Conservation (phyloP, 1,140 invertebrate genomes). For the Drosophila lacteicornis region DNA sequence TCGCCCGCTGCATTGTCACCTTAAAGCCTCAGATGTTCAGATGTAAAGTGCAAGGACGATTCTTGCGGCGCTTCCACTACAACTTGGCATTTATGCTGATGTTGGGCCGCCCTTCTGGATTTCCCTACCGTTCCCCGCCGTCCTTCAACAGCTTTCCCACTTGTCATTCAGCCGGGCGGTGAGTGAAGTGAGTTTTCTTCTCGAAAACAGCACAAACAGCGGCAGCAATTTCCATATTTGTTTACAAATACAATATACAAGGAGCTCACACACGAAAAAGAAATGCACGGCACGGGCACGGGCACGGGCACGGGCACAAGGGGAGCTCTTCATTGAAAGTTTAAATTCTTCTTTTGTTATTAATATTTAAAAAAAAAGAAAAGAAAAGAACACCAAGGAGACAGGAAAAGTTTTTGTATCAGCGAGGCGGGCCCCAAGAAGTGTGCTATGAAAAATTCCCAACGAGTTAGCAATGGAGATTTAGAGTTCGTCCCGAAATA, state of each 20-base stretch:
- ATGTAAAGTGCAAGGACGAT: conserved; percentile 43
- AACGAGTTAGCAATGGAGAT: conserved; percentile 17
- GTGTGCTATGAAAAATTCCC: conserved; percentile 22
- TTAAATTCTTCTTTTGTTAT: conserved; percentile 80
- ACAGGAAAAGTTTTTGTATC: conserved; percentile 17
- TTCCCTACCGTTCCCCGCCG: neutral
- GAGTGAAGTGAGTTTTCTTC: conserved; percentile 22
- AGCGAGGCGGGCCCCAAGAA: conserved; percentile 22
- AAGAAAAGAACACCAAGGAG: conserved; percentile 1
- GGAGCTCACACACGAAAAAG: conserved; percentile 25
- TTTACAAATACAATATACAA: conserved; percentile 60
- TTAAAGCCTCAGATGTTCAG: conserved; percentile 11
- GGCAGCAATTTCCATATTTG: conserved; percentile 64
- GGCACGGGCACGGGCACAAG: neutral
- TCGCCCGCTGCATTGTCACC: neutral
- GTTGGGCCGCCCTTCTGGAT: neutral
- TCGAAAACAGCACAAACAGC: conserved; percentile 41
- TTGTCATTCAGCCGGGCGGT: conserved; percentile 36
- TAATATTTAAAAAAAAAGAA: conserved; percentile 64
- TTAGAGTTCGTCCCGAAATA: neutral
- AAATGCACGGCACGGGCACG: neutral
- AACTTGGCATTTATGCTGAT: conserved; percentile 43
- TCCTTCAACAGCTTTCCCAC: neutral
- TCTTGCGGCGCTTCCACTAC: conserved; percentile 17
- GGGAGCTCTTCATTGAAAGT: conserved; percentile 71